phyloP scores from a whole-genome alignment of 2,888 invertebrate species.

The Chrysina gloriosa region DNA sequence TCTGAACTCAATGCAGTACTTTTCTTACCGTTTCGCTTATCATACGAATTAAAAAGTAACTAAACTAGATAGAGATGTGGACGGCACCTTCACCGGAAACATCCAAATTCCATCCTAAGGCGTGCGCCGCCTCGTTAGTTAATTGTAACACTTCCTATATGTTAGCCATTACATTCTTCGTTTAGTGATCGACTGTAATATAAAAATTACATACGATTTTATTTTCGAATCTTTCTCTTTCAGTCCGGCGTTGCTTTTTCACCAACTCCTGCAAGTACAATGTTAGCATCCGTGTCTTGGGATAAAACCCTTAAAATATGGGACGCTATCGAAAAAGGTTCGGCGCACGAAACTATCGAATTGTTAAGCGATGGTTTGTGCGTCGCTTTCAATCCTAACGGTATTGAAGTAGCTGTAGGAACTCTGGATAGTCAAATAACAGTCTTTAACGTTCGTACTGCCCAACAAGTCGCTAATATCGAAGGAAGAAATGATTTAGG shows the following conservation, averaged over 20 bases:
- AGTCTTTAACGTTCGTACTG: slow-evolving; percentile 79
- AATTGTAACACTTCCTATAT: no score
- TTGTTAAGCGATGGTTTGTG: slow-evolving; percentile 84
- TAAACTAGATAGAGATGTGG: no score
- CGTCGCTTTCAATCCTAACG: slow-evolving; percentile 90
- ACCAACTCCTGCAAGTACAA: slow-evolving; percentile 77
- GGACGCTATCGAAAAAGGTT: slow-evolving; percentile 88
- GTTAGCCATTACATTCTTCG: no score
- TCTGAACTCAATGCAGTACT: no score
- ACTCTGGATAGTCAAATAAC: slow-evolving; percentile 89
- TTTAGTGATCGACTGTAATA: no score
- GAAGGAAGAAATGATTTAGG: slow-evolving; percentile 93
- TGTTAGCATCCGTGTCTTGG: slow-evolving; percentile 92
- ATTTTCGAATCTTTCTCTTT: no score
- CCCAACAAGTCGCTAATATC: slow-evolving; percentile 80
- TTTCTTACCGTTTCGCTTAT: no score
- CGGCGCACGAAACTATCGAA: slow-evolving; percentile 83
- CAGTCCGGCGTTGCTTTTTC: slow-evolving; percentile 79
- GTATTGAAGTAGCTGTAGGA: slow-evolving; percentile 92
- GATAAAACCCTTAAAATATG: slow-evolving; percentile 92
- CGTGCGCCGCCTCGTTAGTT: no score
- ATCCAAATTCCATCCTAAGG: no score
- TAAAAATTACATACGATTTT: no score
- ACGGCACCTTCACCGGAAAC: no score
- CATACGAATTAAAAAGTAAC: no score